Percentiles rank a stretch among this genome's conserved stretches.
These are phyloP conservation scores for Theonella swinhoei DNA, from an alignment of 37 sponge, comb jelly and placozoan genomes.

Conservation along the genomic window DNA sequence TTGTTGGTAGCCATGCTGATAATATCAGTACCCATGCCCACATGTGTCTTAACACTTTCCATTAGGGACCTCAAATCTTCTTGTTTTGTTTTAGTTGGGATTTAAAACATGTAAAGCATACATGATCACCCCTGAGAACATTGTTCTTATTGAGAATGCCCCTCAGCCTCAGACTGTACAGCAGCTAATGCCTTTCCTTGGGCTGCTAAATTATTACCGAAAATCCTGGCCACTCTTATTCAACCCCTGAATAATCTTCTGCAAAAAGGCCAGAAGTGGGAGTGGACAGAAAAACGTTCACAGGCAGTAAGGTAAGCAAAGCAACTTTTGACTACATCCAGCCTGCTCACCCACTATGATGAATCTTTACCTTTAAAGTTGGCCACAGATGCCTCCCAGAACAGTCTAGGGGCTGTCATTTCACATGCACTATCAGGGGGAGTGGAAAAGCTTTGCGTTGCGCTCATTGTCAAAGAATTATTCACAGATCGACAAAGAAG, in stretches of 20 bases:
- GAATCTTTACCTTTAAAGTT: conserved; percentile 5
- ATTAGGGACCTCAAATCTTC: too few species aligned
- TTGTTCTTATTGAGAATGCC: neutral
- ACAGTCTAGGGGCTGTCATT: conserved; percentile 39
- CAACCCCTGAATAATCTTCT: conserved; percentile 28
- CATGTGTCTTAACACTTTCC: too few species aligned
- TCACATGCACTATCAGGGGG: conserved; percentile 34
- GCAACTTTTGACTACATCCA: neutral
- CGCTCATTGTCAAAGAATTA: neutral
- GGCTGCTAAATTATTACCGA: too few species aligned
- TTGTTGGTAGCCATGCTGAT: too few species aligned
- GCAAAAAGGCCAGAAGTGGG: conserved; percentile 14
- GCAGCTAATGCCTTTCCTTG: too few species aligned
- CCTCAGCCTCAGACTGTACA: neutral
- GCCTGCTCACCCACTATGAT: conserved; percentile 44
- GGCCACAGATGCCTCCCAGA: conserved; percentile 32
- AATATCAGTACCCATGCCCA: too few species aligned
- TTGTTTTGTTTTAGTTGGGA: neutral
- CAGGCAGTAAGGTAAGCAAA: conserved; percentile 15
- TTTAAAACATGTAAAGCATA: neutral
- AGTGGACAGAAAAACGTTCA: conserved; percentile 4
- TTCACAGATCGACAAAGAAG: too few species aligned
- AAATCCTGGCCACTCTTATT: conserved; percentile 20
- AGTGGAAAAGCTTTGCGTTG: conserved; percentile 35
- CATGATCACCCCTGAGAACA: neutral